These are phyloP conservation scores for Halichoerus grypus DNA, from an alignment of 2,113 vertebrate genomes.

Conservation along the genomic window DNA sequence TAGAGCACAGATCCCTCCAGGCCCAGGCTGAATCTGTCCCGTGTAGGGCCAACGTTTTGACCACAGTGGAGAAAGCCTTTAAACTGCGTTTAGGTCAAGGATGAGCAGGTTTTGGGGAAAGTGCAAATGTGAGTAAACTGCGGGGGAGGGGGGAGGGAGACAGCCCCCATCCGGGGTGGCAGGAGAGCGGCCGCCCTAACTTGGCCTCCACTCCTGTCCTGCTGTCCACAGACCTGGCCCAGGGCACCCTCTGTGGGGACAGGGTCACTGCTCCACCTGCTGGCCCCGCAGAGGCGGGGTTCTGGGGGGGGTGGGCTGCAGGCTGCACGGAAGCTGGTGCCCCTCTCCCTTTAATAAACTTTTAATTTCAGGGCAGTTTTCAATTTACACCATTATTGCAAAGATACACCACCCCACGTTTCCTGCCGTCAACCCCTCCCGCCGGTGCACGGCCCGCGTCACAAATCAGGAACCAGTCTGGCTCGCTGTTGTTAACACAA, in stretches of 20 bases:
- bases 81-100: neutral
- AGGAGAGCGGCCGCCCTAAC: neutral
- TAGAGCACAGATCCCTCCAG: neutral
- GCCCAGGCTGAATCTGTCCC: neutral
- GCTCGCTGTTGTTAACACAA: fast-evolving
- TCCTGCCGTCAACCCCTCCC: neutral
- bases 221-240: neutral
- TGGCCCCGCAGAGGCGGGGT: neutral
- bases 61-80: neutral
- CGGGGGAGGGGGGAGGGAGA: fast-evolving
- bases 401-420: fast-evolving
- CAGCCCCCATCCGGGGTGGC: fast-evolving
- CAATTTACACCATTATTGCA: neutral
- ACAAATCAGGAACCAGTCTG: fast-evolving
- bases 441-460: fast-evolving
- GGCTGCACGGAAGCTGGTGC: neutral
- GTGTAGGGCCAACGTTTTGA: fast-evolving
- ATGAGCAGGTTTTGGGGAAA: neutral
- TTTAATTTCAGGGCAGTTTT: neutral
- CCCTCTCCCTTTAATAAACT: neutral
- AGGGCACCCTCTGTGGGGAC: too few relatives aligned
- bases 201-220: neutral
- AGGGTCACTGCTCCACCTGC: neutral
- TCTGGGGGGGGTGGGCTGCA: fast-evolving
- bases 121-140: neutral